Evolutionary conservation across 2,113 vertebrate genomes (phyloP).

Genomic region (Chloroceryle aenea): DNA sequence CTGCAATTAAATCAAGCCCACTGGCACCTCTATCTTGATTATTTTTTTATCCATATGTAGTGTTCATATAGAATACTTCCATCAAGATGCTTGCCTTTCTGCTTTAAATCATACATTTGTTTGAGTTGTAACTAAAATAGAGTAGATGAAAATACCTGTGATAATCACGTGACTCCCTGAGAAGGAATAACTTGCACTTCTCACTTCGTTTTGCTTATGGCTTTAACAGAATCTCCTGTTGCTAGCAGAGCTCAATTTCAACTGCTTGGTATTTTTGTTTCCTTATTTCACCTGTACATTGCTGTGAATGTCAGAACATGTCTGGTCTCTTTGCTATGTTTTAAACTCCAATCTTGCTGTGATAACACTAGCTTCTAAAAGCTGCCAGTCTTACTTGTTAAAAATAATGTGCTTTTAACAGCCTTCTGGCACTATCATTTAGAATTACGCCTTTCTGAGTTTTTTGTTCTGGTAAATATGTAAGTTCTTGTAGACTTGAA

Average conservation of each 20-base stretch:
- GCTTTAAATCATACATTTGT: constrained; percentile 46
- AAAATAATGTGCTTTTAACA: neutral
- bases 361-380: neutral
- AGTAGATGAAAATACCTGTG: constrained; percentile 4
- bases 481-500: neutral
- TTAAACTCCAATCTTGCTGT: neutral
- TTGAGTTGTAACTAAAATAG: constrained; percentile 35
- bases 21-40: neutral
- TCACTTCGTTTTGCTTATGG: neutral
- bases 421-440: neutral
- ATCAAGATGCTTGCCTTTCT: constrained; percentile 28
- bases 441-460: neutral
- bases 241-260: neutral
- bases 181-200: neutral
- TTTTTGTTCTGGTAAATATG: neutral
- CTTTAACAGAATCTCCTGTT: neutral
- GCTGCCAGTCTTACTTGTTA: neutral
- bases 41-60: neutral
- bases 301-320: neutral
- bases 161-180: constrained; percentile 10
- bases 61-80: constrained; percentile 29
- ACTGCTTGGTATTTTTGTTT: neutral
- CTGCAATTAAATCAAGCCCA: neutral
- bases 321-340: neutral
- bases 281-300: neutral